Evolutionary conservation across 1,140 invertebrate species (phyloP).

Genomic region (Drosophila sucinea): DNA sequence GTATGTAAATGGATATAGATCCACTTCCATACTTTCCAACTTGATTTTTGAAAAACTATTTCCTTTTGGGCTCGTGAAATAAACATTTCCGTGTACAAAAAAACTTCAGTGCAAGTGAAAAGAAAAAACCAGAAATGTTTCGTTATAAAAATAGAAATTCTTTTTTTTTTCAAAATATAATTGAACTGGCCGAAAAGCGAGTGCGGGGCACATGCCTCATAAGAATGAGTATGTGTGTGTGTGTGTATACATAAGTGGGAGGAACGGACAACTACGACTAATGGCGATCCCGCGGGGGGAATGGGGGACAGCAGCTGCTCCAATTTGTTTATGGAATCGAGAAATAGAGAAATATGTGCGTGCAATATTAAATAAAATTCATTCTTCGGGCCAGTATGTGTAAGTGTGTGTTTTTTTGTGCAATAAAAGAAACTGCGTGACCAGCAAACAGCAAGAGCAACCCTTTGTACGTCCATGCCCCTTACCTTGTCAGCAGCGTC

Average conservation of each 20-base stretch:
- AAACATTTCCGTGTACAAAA: slow-evolving; percentile 14
- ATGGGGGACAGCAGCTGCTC: slow-evolving; percentile 37
- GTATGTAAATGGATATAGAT: too few species aligned
- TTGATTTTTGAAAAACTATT: background rate
- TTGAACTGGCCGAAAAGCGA: slow-evolving; percentile 50
- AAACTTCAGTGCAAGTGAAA: slow-evolving; percentile 41
- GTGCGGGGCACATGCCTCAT: slow-evolving; percentile 24
- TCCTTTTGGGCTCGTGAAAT: background rate
- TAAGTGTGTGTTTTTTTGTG: slow-evolving; percentile 21
- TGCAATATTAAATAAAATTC: slow-evolving; percentile 22
- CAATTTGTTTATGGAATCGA: slow-evolving; percentile 39
- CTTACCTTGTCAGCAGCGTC: slow-evolving; percentile 47
- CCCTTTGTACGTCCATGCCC: slow-evolving; percentile 21
- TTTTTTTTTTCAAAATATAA: slow-evolving; percentile 52
- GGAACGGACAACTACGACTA: background rate
- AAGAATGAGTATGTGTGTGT: background rate
- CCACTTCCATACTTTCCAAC: too few species aligned
- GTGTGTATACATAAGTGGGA: slow-evolving; percentile 9
- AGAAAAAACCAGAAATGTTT: slow-evolving; percentile 30
- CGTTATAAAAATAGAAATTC: slow-evolving; percentile 48
- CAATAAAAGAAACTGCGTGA: slow-evolving; percentile 37
- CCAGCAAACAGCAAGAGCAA: slow-evolving; percentile 25
- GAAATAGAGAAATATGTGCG: slow-evolving; percentile 31
- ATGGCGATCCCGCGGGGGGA: slow-evolving; percentile 8
- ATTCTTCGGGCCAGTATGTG: background rate